Evolutionary conservation across 2,797 vertebrate genomes (phyloP).

Genomic region (Propithecus deckenii): DNA sequence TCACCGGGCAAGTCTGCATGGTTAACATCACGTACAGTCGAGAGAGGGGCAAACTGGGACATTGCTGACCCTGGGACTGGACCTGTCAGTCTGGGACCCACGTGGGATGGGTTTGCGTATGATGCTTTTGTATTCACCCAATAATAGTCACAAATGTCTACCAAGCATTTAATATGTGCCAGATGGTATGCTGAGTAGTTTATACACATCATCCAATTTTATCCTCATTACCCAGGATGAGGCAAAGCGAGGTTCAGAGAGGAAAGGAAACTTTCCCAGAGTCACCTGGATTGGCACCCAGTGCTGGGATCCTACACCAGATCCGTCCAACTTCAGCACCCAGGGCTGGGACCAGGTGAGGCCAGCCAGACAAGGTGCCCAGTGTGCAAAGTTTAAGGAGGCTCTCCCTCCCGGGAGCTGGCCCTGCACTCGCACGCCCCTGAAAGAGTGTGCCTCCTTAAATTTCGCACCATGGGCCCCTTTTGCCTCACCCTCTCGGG

Average conservation of each 20-base stretch:
- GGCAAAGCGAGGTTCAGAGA: not conserved
- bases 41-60: not conserved
- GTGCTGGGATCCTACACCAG: not conserved
- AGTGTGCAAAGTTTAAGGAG: not conserved
- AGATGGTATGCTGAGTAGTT: not conserved
- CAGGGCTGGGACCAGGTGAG: not conserved
- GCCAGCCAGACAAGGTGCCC: not conserved
- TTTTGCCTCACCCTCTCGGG: not conserved
- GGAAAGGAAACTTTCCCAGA: not conserved
- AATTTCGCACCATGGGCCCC: no score
- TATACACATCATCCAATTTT: not conserved
- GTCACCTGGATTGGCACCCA: not conserved
- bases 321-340: not conserved
- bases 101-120: accelerated
- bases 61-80: accelerated
- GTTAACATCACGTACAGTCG: not conserved
- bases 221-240: not conserved
- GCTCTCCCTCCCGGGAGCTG: not conserved
- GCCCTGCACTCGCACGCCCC: accelerated
- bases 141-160: not conserved
- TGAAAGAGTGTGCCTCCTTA: accelerated
- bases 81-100: not conserved
- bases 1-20: not conserved
- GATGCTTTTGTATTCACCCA: no score
- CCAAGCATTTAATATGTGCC: accelerated